Evolutionary conservation across 1,140 invertebrate genomes (phyloP).

Genomic region (Drosophila navojoa): DNA sequence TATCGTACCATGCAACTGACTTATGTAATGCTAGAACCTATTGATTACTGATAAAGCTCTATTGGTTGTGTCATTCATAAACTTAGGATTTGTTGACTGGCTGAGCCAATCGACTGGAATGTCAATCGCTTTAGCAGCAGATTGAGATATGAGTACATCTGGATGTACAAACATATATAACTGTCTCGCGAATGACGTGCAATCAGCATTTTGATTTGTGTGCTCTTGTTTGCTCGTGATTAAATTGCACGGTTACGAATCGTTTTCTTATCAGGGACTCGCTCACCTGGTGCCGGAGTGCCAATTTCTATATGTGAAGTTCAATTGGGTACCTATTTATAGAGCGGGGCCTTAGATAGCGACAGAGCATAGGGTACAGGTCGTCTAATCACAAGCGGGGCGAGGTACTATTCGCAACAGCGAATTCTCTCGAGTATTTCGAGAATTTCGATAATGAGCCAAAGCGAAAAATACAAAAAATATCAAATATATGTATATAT

Average conservation of each 20-base stretch:
- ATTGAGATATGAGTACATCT: background rate
- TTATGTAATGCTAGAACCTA: too few relatives aligned
- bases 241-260: constrained; percentile 39
- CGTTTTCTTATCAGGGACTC: constrained; percentile 21
- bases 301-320: constrained; percentile 40
- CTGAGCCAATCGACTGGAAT: too few relatives aligned
- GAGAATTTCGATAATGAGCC: constrained; percentile 1
- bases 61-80: too few relatives aligned
- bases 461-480: background rate
- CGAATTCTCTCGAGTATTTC: constrained; percentile 3
- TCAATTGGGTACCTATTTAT: constrained; percentile 37
- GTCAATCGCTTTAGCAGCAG: too few relatives aligned
- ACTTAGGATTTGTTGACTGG: too few relatives aligned
- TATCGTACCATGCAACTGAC: too few relatives aligned
- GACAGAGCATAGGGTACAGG: background rate
- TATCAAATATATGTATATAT: background rate
- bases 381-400: background rate
- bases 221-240: constrained; percentile 36
- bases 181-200: background rate
- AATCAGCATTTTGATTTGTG: background rate
- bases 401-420: background rate
- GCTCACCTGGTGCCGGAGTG: constrained; percentile 35
- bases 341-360: constrained; percentile 48
- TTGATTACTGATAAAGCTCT: too few relatives aligned
- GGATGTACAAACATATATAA: background rate